Evolutionary conservation across 2,797 vertebrate species (phyloP).

Genomic region (Eurystomus glaucurus): DNA sequence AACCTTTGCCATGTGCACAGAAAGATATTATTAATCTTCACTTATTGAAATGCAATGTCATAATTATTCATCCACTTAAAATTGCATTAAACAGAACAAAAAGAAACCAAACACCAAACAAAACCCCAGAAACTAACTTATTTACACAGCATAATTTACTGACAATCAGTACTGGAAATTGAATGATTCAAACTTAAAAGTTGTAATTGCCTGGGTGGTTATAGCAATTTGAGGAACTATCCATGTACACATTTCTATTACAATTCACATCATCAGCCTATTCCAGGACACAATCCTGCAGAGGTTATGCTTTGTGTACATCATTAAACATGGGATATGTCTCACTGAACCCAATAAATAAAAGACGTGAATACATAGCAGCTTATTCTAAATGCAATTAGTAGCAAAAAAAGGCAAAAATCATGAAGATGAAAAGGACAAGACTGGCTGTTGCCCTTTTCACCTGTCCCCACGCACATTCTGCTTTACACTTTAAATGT

Average conservation of each 20-base stretch:
- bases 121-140: background rate
- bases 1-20: background rate
- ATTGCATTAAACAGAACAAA: background rate
- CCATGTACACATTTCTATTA: background rate
- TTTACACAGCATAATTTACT: background rate
- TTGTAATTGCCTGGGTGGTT: background rate
- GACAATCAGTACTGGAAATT: background rate
- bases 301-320: background rate
- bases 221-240: background rate
- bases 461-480: background rate
- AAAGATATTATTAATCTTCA: background rate
- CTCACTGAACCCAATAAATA: background rate
- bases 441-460: background rate
- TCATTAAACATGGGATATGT: background rate
- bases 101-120: background rate
- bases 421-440: fast-evolving
- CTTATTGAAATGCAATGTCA: background rate
- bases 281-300: background rate
- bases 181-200: background rate
- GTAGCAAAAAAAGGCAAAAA: background rate
- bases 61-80: background rate
- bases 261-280: background rate
- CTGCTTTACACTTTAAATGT: background rate
- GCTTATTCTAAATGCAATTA: background rate
- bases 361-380: background rate